These are phyloP conservation scores for Campoletis raptor DNA, from an alignment of 2,888 invertebrate genomes.

Conservation along the genomic window DNA sequence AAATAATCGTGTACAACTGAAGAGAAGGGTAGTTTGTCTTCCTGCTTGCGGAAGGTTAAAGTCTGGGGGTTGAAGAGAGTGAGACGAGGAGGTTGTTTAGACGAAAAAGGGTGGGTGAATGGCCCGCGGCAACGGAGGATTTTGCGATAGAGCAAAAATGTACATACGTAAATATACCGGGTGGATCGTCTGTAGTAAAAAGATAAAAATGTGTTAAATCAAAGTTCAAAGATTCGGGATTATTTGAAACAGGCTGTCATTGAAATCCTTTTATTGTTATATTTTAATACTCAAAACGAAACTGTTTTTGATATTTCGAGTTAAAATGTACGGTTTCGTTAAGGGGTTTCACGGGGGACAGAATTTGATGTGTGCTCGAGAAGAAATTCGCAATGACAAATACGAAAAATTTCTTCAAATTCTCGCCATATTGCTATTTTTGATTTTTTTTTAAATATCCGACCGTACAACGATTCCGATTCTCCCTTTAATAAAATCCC, in stretches of 20 bases:
- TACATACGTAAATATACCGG: slow-evolving; percentile 21
- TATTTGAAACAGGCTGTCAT: neutral
- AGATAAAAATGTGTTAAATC: neutral
- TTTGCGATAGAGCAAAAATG: slow-evolving; percentile 39
- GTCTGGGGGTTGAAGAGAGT: slow-evolving; percentile 27
- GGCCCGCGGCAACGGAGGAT: slow-evolving; percentile 53
- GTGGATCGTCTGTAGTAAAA: neutral
- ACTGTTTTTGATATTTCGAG: no score
- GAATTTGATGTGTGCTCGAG: no score
- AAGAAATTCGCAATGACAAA: no score
- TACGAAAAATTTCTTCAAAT: no score
- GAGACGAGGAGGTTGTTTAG: slow-evolving; percentile 57
- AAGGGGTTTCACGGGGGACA: no score
- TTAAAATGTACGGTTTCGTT: no score
- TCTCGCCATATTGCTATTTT: no score
- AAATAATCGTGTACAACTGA: slow-evolving; percentile 61
- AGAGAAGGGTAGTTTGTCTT: slow-evolving; percentile 62
- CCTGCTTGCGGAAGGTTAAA: slow-evolving; percentile 48
- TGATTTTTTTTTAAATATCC: no score
- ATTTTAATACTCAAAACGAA: no score
- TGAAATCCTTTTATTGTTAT: neutral
- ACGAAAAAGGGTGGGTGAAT: slow-evolving; percentile 44
- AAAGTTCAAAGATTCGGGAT: neutral
- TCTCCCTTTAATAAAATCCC: no score
- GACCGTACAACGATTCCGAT: no score